A percentile compares a stretch with the other conserved stretches of the same genome.
Conservation (phyloP, 2,888 invertebrate species). For the Melangyna quadrimaculata region DNA sequence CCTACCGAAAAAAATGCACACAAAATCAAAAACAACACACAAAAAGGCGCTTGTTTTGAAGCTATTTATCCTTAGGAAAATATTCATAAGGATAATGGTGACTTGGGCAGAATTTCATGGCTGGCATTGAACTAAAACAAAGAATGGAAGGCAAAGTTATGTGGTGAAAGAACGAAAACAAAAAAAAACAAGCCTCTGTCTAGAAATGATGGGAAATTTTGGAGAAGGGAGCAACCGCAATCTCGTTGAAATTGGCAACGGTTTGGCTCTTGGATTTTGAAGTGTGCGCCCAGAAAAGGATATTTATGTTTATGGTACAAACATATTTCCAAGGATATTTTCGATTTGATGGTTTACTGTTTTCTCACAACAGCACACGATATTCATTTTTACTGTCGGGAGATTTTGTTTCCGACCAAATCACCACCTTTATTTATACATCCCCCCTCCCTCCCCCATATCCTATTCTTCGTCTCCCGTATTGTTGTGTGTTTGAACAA, state of each 20-base stretch:
- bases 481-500: slow-evolving; percentile 48
- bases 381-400: slow-evolving; percentile 21
- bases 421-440: slow-evolving; percentile 28
- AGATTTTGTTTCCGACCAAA: slow-evolving; percentile 20
- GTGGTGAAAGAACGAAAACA: neutral
- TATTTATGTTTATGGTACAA: slow-evolving; percentile 42
- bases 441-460: neutral
- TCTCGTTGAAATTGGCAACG: slow-evolving; percentile 65
- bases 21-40: neutral
- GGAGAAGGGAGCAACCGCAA: slow-evolving; percentile 43
- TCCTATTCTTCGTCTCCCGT: neutral
- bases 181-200: slow-evolving; percentile 1
- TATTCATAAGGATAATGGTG: slow-evolving; percentile 70
- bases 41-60: slow-evolving; percentile 32
- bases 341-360: slow-evolving; percentile 27
- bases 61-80: slow-evolving; percentile 68
- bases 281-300: slow-evolving; percentile 33
- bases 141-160: slow-evolving; percentile 25
- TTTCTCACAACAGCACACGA: slow-evolving; percentile 27
- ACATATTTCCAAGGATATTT: slow-evolving; percentile 37
- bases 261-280: slow-evolving; percentile 7
- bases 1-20: neutral
- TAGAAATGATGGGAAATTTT: slow-evolving; percentile 7
- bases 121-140: slow-evolving; percentile 57
- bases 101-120: slow-evolving; percentile 60